These are phyloP conservation scores for Macroglossus sobrinus DNA, from an alignment of 2,113 vertebrate genomes.

Conservation along the genomic window DNA sequence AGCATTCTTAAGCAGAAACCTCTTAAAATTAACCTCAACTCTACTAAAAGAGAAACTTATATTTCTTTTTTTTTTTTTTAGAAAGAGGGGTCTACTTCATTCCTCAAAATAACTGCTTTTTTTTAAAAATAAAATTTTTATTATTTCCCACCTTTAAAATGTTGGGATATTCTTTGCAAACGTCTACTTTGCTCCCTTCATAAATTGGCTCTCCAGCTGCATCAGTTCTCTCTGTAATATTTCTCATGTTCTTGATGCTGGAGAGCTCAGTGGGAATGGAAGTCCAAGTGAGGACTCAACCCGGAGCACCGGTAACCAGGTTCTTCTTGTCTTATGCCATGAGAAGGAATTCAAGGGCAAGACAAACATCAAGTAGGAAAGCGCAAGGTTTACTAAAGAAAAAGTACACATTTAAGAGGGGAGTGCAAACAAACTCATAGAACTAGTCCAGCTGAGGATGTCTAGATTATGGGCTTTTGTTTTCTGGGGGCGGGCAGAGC, in stretches of 20 bases:
- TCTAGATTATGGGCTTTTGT: too few species aligned
- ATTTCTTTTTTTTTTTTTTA: background rate
- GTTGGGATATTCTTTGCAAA: background rate
- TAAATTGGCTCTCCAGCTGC: background rate
- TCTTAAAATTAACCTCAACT: background rate
- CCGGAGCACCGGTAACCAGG: too few species aligned
- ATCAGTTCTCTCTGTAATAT: background rate
- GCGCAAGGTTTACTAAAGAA: too few species aligned
- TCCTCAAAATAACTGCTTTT: background rate
- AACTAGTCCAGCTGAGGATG: too few species aligned
- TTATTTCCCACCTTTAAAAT: background rate
- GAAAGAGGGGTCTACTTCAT: background rate
- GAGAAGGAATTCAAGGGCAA: too few species aligned
- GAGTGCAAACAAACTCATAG: too few species aligned
- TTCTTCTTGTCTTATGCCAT: too few species aligned
- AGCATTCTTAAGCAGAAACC: background rate
- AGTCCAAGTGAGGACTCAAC: too few species aligned
- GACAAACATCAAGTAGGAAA: too few species aligned
- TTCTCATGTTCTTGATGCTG: background rate
- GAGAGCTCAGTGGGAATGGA: too few species aligned
- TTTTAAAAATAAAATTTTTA: background rate
- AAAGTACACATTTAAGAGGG: too few species aligned
- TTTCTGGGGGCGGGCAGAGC: too few species aligned
- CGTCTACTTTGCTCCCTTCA: rapidly evolving
- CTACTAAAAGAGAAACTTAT: background rate